Conservation (phyloP, 2,888 invertebrate genomes). For the Palloptera scutellata region DNA sequence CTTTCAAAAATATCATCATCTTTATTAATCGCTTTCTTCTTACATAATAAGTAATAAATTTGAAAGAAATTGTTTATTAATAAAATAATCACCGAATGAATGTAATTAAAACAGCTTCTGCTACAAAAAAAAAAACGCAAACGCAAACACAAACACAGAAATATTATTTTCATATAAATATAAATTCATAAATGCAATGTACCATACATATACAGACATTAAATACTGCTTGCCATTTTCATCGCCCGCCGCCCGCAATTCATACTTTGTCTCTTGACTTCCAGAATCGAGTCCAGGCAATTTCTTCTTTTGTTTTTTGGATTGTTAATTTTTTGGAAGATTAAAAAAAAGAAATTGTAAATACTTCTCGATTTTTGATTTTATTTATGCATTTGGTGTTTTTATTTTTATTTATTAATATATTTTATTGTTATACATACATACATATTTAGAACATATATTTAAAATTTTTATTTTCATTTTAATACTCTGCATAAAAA, state of each 20-base stretch:
- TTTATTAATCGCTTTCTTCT: not conserved
- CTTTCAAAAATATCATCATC: too few species aligned
- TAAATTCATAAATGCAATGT: too few species aligned
- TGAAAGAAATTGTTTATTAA: not conserved
- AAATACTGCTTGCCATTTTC: too few species aligned
- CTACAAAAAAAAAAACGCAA: constrained; percentile 2
- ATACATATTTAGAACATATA: too few species aligned
- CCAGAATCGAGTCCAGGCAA: constrained; percentile 31
- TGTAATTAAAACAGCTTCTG: not conserved
- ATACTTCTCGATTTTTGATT: not conserved
- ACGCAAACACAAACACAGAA: not conserved
- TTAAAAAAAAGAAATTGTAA: too few species aligned
- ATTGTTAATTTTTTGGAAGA: too few species aligned
- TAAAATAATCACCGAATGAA: not conserved
- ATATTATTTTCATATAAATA: too few species aligned
- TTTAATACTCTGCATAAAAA: constrained; percentile 3
- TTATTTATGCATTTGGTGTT: constrained; percentile 4
- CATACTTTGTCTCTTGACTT: constrained; percentile 26
- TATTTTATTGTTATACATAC: constrained; percentile 1
- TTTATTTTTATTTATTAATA: constrained; percentile 1
- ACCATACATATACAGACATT: too few species aligned
- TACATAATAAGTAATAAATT: constrained; percentile 1
- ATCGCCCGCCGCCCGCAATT: constrained; percentile 18
- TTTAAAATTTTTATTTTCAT: constrained; percentile 6
- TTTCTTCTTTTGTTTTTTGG: constrained; percentile 21